These are phyloP conservation scores for Mustelus asterias DNA, from an alignment of 2,113 vertebrate genomes.

Conservation along the genomic window DNA sequence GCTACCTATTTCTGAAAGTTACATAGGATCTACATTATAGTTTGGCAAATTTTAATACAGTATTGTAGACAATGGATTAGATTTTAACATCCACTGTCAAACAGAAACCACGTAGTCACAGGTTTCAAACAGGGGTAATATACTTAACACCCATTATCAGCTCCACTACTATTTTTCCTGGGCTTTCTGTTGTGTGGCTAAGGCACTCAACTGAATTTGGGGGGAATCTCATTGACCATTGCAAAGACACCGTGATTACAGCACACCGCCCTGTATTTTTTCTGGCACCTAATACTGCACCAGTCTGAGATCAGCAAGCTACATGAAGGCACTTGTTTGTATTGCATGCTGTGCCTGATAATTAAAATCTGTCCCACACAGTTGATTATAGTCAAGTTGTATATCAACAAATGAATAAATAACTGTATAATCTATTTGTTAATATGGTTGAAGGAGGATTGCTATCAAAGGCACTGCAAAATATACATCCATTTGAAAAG, in stretches of 20 bases:
- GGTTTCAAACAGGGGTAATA: background rate
- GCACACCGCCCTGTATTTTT: background rate
- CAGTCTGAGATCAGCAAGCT: background rate
- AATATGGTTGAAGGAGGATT: background rate
- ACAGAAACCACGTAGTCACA: background rate
- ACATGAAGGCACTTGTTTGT: background rate
- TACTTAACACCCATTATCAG: background rate
- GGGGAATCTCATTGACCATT: background rate
- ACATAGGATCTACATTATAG: background rate
- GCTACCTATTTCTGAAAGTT: background rate
- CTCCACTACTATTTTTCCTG: background rate
- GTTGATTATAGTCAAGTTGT: background rate
- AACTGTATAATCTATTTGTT: background rate
- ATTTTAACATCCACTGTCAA: background rate
- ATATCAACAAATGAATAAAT: background rate
- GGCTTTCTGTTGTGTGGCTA: background rate
- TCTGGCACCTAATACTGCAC: background rate
- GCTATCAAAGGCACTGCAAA: too few relatives aligned
- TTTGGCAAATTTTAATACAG: background rate
- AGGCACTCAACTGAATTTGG: background rate
- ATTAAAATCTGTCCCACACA: background rate
- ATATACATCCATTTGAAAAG: too few relatives aligned
- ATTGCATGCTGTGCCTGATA: background rate
- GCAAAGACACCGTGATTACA: background rate
- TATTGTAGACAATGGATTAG: background rate